A percentile compares a stretch with the other conserved stretches of the same genome.
These are phyloP conservation scores for Vimba vimba DNA, from an alignment of 2,113 vertebrate genomes.

Conservation along the genomic window DNA sequence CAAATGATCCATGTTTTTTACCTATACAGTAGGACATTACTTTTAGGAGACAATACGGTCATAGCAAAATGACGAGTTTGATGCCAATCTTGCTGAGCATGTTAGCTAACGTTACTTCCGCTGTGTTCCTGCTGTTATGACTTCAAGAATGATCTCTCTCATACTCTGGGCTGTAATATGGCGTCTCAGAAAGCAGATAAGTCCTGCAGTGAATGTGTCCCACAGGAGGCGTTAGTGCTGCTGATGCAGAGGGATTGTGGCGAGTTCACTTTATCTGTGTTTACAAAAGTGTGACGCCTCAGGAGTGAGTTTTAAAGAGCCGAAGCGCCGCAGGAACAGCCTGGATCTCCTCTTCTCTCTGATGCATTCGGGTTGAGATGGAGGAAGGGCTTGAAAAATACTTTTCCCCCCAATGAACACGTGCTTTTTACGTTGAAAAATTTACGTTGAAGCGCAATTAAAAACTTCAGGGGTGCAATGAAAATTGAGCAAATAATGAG, in stretches of 20 bases:
- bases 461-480: no score
- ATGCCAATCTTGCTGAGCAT: not conserved
- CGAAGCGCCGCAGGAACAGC: not conserved
- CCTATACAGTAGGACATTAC: no score
- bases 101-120: not conserved
- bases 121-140: not conserved
- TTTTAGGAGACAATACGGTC: not conserved
- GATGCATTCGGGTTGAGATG: not conserved
- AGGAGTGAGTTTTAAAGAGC: not conserved
- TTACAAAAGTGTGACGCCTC: not conserved
- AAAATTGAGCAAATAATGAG: no score
- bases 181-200: not conserved
- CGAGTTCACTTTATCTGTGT: constrained; percentile 21
- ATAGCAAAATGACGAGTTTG: not conserved
- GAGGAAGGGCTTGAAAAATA: not conserved
- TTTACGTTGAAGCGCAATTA: no score
- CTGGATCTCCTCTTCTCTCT: not conserved
- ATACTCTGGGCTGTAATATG: not conserved
- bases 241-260: constrained; percentile 19
- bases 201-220: constrained; percentile 23
- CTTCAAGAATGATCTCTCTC: not conserved
- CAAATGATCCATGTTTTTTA: not conserved
- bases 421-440: no score
- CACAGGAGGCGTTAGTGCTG: not conserved
- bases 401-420: no score